A percentile compares a stretch with the other conserved stretches of the same genome.
Evolutionary conservation across 2,797 vertebrate species (phyloP).

Genomic region (Galaxias olidus): DNA sequence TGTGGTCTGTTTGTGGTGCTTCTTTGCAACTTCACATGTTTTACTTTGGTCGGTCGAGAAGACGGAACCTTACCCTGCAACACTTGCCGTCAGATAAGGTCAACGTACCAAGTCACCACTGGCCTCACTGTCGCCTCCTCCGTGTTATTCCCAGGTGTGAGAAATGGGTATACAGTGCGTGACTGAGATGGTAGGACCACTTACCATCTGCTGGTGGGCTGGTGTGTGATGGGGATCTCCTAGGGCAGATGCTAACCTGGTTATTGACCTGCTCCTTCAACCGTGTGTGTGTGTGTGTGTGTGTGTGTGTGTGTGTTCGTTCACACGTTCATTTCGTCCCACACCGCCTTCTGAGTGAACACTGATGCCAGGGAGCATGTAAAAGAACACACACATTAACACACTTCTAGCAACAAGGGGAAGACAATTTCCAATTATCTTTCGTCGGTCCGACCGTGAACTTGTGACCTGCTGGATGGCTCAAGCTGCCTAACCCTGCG

Average conservation of each 20-base stretch:
- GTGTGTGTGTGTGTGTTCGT: slow-evolving; percentile 35
- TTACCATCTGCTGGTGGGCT: slow-evolving; percentile 40
- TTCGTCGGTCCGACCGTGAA: slow-evolving; percentile 56
- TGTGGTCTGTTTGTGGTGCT: neutral
- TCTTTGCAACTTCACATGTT: neutral
- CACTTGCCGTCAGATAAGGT: slow-evolving; percentile 50
- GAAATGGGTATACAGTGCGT: too few relatives aligned
- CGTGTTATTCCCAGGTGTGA: neutral
- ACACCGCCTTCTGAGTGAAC: slow-evolving; percentile 60
- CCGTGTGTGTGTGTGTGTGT: neutral
- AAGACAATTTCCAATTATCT: slow-evolving; percentile 76
- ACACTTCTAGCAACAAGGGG: slow-evolving; percentile 56
- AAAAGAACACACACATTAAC: slow-evolving; percentile 47
- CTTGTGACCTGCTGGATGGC: slow-evolving; percentile 67
- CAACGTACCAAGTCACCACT: neutral
- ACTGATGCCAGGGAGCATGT: slow-evolving; percentile 68
- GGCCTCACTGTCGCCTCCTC: neutral
- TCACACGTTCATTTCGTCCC: slow-evolving; percentile 32
- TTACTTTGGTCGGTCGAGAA: slow-evolving; percentile 41
- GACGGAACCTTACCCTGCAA: slow-evolving; percentile 53
- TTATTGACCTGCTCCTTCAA: too few relatives aligned
- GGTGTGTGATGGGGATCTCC: neutral
- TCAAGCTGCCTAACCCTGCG: slow-evolving; percentile 35
- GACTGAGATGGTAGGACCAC: slow-evolving; percentile 8
- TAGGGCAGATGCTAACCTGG: too few relatives aligned